These are phyloP conservation scores for Cyanoderma ruficeps DNA, from an alignment of 2,113 vertebrate species.

Conservation along the genomic window DNA sequence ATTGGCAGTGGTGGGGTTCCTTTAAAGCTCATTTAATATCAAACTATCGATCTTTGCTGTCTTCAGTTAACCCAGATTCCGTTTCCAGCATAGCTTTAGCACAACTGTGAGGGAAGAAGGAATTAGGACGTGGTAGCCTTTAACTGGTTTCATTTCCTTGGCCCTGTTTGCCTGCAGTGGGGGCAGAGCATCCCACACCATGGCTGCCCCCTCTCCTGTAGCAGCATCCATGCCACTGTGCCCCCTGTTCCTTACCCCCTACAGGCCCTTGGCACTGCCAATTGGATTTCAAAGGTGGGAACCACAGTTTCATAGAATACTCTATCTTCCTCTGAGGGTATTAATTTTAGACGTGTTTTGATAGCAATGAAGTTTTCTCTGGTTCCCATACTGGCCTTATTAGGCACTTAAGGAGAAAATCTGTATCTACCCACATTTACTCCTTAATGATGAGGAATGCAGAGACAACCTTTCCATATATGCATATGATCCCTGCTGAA, in stretches of 20 bases:
- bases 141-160: neutral
- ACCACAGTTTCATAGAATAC: neutral
- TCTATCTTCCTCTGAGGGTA: neutral
- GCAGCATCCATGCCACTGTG: neutral
- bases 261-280: neutral
- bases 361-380: neutral
- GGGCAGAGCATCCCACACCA: neutral
- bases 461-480: neutral
- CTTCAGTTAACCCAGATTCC: neutral
- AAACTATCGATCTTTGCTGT: neutral
- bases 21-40: neutral
- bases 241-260: neutral
- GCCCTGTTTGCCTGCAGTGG: no score
- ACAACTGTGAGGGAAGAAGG: neutral
- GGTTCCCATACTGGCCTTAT: neutral
- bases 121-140: fast-evolving
- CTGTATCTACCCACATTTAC: neutral
- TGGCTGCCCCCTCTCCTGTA: fast-evolving
- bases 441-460: neutral
- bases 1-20: neutral
- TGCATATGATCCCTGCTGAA: neutral
- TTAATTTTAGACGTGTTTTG: neutral
- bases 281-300: neutral
- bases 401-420: neutral
- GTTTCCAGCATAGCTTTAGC: neutral